Evolutionary conservation across 2,888 invertebrate genomes (phyloP).

Genomic region (Eutolmus rufibarbis): DNA sequence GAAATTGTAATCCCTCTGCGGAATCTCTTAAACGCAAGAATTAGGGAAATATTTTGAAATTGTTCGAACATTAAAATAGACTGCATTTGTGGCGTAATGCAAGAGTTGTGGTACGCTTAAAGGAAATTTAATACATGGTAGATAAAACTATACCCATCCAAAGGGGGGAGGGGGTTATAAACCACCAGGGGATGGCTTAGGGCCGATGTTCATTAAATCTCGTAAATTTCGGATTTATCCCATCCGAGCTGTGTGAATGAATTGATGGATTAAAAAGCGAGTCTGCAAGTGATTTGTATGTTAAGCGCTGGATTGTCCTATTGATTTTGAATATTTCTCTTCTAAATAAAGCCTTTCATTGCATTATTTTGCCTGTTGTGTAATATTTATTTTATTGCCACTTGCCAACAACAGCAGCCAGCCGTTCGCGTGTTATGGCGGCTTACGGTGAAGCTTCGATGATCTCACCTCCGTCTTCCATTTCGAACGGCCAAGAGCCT

Average conservation of each 20-base stretch:
- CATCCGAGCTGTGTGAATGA: not conserved
- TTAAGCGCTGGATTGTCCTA: not conserved
- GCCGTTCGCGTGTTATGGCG: constrained; percentile 64
- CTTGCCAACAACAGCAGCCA: constrained; percentile 53
- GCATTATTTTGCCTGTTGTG: not conserved
- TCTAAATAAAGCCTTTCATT: not conserved
- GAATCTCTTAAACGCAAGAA: not conserved
- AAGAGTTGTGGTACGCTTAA: not conserved
- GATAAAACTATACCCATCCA: not conserved
- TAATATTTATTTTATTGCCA: not conserved
- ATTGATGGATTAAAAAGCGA: not conserved
- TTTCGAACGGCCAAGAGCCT: constrained; percentile 64
- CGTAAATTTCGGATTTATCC: not conserved
- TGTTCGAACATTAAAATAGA: not conserved
- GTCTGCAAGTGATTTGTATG: not conserved
- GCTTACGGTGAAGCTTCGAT: constrained; percentile 63
- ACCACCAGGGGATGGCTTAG: not conserved
- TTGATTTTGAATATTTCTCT: not conserved
- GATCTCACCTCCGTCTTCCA: constrained; percentile 64
- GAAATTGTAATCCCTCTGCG: not conserved
- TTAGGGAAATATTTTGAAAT: not conserved
- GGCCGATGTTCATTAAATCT: not conserved
- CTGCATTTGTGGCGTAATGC: not conserved
- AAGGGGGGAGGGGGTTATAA: not conserved
- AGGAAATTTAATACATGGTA: not conserved